phyloP scores from a whole-genome alignment of 2,888 invertebrate species.

The Saturnia japonica region DNA sequence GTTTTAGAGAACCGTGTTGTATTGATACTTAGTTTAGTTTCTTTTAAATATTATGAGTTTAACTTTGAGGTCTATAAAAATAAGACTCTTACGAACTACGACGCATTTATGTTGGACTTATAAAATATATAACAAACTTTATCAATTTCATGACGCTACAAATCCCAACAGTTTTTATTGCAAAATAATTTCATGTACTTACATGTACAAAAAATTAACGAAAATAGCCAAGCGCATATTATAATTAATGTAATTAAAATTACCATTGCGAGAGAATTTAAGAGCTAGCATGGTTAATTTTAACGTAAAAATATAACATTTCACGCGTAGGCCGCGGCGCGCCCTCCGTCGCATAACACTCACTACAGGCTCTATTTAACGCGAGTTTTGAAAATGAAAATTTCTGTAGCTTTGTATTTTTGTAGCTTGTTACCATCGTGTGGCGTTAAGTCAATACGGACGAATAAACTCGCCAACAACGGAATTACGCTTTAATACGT shows the following conservation, averaged over 20 bases:
- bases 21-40: too few relatives aligned
- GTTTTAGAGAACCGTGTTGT: too few relatives aligned
- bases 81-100: too few relatives aligned
- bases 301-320: neutral
- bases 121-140: neutral
- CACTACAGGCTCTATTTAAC: neutral
- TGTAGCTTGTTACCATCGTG: neutral
- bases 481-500: slow-evolving; percentile 48
- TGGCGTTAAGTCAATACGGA: slow-evolving; percentile 23
- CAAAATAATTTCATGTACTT: neutral
- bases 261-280: neutral
- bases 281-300: too few relatives aligned
- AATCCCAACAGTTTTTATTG: neutral
- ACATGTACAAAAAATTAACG: too few relatives aligned
- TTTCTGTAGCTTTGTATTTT: too few relatives aligned
- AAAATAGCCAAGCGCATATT: too few relatives aligned
- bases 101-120: too few relatives aligned
- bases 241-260: neutral
- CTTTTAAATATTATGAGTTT: too few relatives aligned
- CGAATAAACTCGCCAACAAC: slow-evolving; percentile 40
- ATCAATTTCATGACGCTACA: neutral
- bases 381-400: neutral
- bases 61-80: too few relatives aligned
- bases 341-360: neutral
- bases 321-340: neutral